Conservation (phyloP, 2,797 vertebrate genomes). For the Denticeps clupeoides region DNA sequence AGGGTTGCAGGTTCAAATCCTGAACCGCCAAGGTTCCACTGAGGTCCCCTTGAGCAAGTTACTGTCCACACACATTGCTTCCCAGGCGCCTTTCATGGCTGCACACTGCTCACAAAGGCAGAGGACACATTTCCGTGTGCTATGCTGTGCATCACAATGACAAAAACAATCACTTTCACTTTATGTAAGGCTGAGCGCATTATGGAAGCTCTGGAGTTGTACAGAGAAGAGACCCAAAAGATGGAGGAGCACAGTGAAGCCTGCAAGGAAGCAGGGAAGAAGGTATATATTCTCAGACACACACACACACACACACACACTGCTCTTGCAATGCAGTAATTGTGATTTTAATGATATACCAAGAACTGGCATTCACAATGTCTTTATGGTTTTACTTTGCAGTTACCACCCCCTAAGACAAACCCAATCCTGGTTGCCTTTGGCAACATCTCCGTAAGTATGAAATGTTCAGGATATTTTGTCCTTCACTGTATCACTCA, state of each 20-base stretch:
- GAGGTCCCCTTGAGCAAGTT: no score
- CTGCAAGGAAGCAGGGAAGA: slow-evolving; percentile 73
- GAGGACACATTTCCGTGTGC: no score
- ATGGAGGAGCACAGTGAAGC: slow-evolving; percentile 70
- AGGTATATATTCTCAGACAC: slow-evolving; percentile 53
- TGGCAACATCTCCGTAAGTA: slow-evolving; percentile 80
- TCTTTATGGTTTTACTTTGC: slow-evolving; percentile 19
- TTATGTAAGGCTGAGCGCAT: slow-evolving; percentile 93
- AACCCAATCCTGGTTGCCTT: slow-evolving; percentile 80
- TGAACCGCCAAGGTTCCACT: no score
- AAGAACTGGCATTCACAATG: background rate
- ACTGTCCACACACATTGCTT: no score
- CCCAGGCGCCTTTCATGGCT: no score
- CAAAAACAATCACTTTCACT: no score
- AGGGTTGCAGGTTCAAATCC: no score
- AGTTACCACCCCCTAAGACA: slow-evolving; percentile 71
- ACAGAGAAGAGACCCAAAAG: slow-evolving; percentile 74
- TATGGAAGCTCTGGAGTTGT: slow-evolving; percentile 91
- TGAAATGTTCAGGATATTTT: background rate
- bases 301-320: background rate
- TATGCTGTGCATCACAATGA: no score
- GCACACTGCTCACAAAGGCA: no score
- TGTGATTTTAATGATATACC: no score
- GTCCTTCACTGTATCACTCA: background rate
- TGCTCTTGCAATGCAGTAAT: no score